Evolutionary conservation across 2,113 vertebrate genomes (phyloP), one percentile per base, ranked within the genome.

Genomic region (Hyla sarda): DNA sequence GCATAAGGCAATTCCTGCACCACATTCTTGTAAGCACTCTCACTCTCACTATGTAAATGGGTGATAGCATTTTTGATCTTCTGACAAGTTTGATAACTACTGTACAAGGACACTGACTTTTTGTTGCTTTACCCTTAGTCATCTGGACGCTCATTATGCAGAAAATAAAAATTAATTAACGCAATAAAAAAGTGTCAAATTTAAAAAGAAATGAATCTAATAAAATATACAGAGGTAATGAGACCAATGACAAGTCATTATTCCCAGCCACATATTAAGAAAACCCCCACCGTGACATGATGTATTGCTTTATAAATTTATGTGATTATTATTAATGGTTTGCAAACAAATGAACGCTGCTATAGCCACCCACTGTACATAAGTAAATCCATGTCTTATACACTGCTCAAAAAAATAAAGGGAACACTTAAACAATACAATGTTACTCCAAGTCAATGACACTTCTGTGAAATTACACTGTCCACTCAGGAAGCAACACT

Each of bases 141-240:
- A 62, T 62, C 58, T 62, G n/a, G 3, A 1, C 11, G n/a, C 23
- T 8, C 10, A 5, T 62, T 25, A 12, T 28, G n/a, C 58, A 25
- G 1, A 25, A 25, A 25, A 28, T 62, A 62, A 28, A 28, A 62
- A 28, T 9, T 10, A 62, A 28, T 9, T 25, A 62, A 12, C 23
- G 28, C n/a, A 25, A 62, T 62, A 62, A 62, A 62, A 62, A 62
- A 62, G 58, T 62, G 58, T 62, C 58, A 25, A 58, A 58, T n/a
- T n/a, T 9, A 10, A 62, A 62, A 10, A 13, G 58, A 62, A 62
- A 62, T 9, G n/a, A 62, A 13, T 16, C 28, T 30, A 13, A 28
- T 65, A 65, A 65, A 14, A 65, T 14, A 30, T 4, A 30, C 60
- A 62, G n/a, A 30, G 28, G 11, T 30, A 65, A 65, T 65, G 25